Percentiles rank a stretch among this genome's conserved stretches.
Conservation (phyloP, 2,888 invertebrate species). For the Lamellibrachia satsuma region DNA sequence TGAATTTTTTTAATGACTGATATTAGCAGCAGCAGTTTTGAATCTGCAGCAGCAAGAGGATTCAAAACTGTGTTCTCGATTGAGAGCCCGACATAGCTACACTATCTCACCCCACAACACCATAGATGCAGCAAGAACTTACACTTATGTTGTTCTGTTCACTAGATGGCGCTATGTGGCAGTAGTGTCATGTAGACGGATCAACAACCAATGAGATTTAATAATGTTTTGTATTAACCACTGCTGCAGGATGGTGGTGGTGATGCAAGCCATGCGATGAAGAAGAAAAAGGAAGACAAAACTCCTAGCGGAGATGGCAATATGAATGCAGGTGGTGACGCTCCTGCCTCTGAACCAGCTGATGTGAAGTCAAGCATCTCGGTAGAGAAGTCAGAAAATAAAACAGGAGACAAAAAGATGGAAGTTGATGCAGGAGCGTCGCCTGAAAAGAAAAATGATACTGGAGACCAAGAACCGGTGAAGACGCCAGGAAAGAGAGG, state of each 20-base stretch:
- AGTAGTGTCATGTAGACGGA: too few relatives aligned
- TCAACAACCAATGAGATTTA: neutral
- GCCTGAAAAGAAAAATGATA: constrained; percentile 22
- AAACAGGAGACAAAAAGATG: constrained; percentile 19
- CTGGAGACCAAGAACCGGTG: constrained; percentile 27
- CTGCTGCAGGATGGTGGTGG: neutral
- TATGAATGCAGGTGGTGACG: neutral
- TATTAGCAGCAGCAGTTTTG: too few relatives aligned
- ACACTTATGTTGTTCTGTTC: too few relatives aligned
- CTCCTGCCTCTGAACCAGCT: neutral
- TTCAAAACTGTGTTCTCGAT: too few relatives aligned
- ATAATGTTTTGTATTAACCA: neutral
- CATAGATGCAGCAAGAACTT: too few relatives aligned
- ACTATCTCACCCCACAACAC: too few relatives aligned
- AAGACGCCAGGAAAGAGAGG: constrained; percentile 28
- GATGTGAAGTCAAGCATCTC: neutral
- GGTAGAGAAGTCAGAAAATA: neutral
- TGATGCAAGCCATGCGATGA: neutral
- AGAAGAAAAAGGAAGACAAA: neutral
- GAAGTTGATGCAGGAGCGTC: constrained; percentile 25
- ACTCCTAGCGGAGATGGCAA: neutral
- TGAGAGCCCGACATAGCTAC: too few relatives aligned
- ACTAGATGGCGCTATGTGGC: too few relatives aligned
- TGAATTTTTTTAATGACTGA: too few relatives aligned
- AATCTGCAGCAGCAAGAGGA: too few relatives aligned